phyloP scores from a whole-genome alignment of 2,113 vertebrate genomes.

The Sialia sialis region DNA sequence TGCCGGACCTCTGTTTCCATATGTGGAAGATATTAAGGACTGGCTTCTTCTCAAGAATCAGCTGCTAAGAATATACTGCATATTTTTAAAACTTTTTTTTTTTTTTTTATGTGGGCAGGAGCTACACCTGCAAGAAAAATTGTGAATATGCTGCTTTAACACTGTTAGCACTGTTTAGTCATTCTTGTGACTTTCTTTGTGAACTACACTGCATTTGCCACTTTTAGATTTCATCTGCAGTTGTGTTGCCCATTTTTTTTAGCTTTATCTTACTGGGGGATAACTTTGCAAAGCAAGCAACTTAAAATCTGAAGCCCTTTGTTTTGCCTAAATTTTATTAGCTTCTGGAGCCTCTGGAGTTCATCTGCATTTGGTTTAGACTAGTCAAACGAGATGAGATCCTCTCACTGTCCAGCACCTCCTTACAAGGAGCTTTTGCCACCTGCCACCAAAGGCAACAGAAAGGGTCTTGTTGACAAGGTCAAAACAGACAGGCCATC shows the following conservation, averaged over 20 bases:
- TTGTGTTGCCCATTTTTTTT: neutral
- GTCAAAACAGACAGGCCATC: rapidly evolving
- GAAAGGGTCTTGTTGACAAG: neutral
- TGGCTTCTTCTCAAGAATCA: neutral
- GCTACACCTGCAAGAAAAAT: neutral
- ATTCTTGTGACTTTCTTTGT: neutral
- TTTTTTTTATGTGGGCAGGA: neutral
- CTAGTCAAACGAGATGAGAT: neutral
- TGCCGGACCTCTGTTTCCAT: neutral
- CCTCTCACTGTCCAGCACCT: neutral
- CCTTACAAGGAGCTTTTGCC: neutral
- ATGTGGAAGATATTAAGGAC: neutral
- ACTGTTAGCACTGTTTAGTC: neutral
- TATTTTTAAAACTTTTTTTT: neutral
- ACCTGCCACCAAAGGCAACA: neutral
- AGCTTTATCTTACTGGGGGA: neutral
- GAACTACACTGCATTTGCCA: neutral
- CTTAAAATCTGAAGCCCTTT: neutral
- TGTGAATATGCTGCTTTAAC: neutral
- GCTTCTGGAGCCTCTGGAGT: neutral
- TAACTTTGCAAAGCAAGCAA: neutral
- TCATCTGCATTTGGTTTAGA: neutral
- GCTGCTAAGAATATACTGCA: neutral
- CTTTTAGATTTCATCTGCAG: neutral
- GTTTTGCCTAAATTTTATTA: neutral